phyloP scores from a whole-genome alignment of 1,140 invertebrate species.

The Psilanteris sp. region DNA sequence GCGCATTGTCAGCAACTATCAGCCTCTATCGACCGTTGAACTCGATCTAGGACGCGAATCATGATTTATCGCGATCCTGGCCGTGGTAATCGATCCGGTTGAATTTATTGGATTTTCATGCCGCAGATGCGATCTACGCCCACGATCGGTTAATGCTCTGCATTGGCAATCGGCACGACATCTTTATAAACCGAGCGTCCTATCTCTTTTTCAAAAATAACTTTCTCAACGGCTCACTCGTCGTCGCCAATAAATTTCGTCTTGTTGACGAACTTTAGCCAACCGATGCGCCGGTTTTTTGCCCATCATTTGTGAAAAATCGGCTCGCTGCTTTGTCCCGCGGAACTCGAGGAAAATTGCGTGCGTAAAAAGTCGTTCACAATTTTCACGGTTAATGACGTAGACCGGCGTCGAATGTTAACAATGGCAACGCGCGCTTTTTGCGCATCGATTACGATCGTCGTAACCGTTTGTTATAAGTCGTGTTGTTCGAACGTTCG shows the following conservation, averaged over 20 bases:
- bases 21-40: conserved; percentile 55
- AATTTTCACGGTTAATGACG: conserved; percentile 53
- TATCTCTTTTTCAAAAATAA: conserved; percentile 42
- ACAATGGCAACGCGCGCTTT: conserved; percentile 37
- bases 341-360: too few relatives aligned
- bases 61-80: conserved; percentile 67
- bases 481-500: conserved; percentile 57
- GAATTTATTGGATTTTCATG: conserved; percentile 67
- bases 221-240: conserved; percentile 42
- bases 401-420: conserved; percentile 49
- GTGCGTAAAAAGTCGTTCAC: conserved; percentile 37
- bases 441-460: conserved; percentile 53
- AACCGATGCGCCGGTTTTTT: conserved; percentile 13
- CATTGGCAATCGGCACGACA: conserved; percentile 47
- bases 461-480: conserved; percentile 55
- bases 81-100: conserved; percentile 64
- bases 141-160: conserved; percentile 62
- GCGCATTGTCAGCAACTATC: conserved; percentile 52
- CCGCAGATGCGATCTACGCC: conserved; percentile 62
- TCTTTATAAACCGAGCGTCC: conserved; percentile 40
- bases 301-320: too few relatives aligned
- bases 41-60: conserved; percentile 59
- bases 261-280: conserved; percentile 24
- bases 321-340: too few relatives aligned
- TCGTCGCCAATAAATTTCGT: conserved; percentile 29